Evolutionary conservation across 2,797 vertebrate genomes (phyloP).

Genomic region (Anguilla anguilla): DNA sequence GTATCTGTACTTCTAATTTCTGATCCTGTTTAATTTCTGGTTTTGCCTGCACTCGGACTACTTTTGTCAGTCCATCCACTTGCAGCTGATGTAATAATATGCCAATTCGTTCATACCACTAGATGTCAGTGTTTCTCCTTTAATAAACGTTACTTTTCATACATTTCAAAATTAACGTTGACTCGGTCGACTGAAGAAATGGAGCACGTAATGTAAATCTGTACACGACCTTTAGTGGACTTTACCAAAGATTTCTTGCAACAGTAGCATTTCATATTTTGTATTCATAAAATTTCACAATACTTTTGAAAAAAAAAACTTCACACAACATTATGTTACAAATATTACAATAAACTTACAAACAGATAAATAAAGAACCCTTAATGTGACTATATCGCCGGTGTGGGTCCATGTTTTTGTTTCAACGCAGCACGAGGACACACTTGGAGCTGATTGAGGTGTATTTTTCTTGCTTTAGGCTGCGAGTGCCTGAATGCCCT

Average conservation of each 20-base stretch:
- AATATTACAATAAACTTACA: neutral
- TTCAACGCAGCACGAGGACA: too few species aligned
- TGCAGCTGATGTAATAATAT: too few species aligned
- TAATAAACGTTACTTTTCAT: neutral
- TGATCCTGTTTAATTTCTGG: neutral
- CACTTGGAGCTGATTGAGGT: too few species aligned
- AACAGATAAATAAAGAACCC: constrained; percentile 1
- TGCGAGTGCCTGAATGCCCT: too few species aligned
- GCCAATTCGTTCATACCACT: constrained; percentile 45
- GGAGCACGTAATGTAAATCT: neutral
- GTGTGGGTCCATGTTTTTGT: too few species aligned
- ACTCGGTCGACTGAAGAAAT: neutral
- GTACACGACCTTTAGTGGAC: neutral
- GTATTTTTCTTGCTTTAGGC: too few species aligned
- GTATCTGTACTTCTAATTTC: neutral
- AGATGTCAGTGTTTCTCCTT: constrained; percentile 57
- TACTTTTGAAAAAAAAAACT: neutral
- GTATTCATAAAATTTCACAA: neutral
- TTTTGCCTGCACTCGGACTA: neutral
- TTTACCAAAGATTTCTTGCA: neutral
- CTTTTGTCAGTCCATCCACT: too few species aligned
- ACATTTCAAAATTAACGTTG: neutral
- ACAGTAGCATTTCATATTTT: neutral
- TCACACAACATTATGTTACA: neutral
- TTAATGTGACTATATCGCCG: neutral